These are phyloP conservation scores for Phymorhynchus buccinoides DNA, from an alignment of 1,140 invertebrate genomes.

Conservation along the genomic window DNA sequence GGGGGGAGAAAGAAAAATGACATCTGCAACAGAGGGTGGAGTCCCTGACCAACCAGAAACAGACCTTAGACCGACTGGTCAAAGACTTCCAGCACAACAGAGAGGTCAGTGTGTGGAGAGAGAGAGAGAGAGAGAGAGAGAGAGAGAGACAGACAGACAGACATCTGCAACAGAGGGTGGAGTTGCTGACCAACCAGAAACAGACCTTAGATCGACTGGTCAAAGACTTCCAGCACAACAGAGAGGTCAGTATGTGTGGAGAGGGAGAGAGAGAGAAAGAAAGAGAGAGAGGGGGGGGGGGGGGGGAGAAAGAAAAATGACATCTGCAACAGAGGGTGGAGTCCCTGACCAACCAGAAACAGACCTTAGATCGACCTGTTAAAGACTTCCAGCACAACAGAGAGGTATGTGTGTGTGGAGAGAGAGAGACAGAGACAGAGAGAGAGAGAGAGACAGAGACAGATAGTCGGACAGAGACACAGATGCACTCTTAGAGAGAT, in stretches of 20 bases:
- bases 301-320: constrained; percentile 58
- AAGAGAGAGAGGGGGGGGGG: too few species aligned
- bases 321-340: too few species aligned
- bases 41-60: constrained; percentile 61
- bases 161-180: too few species aligned
- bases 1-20: constrained; percentile 68
- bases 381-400: too few species aligned
- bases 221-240: constrained; percentile 59
- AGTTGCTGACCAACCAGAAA: constrained; percentile 59
- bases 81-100: constrained; percentile 61
- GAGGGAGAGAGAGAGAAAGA: constrained; percentile 28
- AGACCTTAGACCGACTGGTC: constrained; percentile 60
- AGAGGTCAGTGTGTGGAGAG: too few species aligned
- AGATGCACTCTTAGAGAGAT: too few species aligned
- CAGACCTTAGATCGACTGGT: constrained; percentile 61
- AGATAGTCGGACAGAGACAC: too few species aligned
- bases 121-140: too few species aligned
- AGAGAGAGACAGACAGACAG: too few species aligned
- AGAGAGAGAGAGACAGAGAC: too few species aligned
- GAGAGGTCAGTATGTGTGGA: constrained; percentile 56
- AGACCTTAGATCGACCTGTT: neutral
- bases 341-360: neutral
- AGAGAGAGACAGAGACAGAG: too few species aligned
- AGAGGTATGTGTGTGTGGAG: too few species aligned
- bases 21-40: constrained; percentile 65